A percentile compares a stretch with the other conserved stretches of the same genome.
These are phyloP conservation scores for Corvus cornix DNA, from an alignment of 2,113 vertebrate species.

Conservation along the genomic window DNA sequence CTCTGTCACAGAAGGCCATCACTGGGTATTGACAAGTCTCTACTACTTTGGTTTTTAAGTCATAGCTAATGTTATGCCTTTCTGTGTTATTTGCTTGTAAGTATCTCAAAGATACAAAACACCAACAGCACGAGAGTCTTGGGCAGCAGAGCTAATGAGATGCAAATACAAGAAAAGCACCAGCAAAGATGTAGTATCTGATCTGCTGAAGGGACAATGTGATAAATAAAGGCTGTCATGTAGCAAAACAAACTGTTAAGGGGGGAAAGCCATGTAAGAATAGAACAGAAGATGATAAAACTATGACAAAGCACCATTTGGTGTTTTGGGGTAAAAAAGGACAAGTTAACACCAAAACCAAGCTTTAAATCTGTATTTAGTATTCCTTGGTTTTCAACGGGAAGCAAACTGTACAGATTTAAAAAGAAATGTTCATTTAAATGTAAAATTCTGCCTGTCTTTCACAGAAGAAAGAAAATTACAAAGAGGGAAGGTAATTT, in stretches of 20 bases:
- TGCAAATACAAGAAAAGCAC: background rate
- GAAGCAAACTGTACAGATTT: background rate
- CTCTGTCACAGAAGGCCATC: background rate
- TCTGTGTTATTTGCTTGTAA: background rate
- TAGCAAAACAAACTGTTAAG: background rate
- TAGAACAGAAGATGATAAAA: background rate
- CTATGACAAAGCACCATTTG: background rate
- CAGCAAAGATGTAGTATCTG: background rate
- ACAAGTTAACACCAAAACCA: background rate
- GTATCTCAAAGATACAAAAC: background rate
- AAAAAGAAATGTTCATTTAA: background rate
- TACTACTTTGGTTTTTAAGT: background rate
- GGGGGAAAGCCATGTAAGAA: background rate
- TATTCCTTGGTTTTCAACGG: background rate
- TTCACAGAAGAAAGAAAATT: background rate
- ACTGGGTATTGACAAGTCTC: background rate
- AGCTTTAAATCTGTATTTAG: background rate
- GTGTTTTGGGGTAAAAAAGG: background rate
- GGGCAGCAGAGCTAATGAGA: background rate
- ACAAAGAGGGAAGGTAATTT: background rate
- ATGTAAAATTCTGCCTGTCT: background rate
- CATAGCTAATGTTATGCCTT: background rate
- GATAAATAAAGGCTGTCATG: background rate
- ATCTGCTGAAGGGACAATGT: background rate
- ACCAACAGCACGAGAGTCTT: background rate